Base-by-base conservation (phyloP, 2,888 invertebrate genomes). In the Tenthredo notha region DNA sequence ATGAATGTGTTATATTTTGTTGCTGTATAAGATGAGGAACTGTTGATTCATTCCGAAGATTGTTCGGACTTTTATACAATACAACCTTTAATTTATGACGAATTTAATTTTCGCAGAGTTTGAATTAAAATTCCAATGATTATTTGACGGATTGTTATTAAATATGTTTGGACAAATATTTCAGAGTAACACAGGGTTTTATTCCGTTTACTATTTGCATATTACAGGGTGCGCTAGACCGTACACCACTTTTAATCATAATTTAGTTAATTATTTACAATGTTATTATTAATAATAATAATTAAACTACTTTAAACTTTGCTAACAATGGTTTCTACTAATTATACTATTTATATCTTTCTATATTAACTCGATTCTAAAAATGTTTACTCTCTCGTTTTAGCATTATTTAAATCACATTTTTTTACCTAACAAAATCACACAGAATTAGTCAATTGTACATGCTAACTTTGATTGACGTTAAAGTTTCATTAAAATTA, bases 201-300 rank as follows among this genome's bases (percentile, higher is more conserved):
- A 65, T 84, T 84, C 77, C 58, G 77, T 84, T 77, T 78, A 77
- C 84, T 84, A 84, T 84, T 84, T 84, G 65, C 77, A 74, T 84
- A 47, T 77, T 84, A 78, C 84, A 78, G 25, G 43, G 84, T 84
- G 77, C 47, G 77, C 77, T 84, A 84, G 75, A 84, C 75, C 75
- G 70, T 58, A 84, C 77, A 65, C 75, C 65, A 58, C 77, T 84
- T 74, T 77, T 61, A 77, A 84, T 78, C 61, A 84, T 84, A 84
- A 84, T 84, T 84, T 84, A 84, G 67, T 84, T 77, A 84, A 78
- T 84, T 84, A 84, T 84, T 84, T 84, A 84, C 84, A 84, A 25
- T 65, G 18, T 47, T 21, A 84, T 47, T 33, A 58, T 40, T 72
- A 43, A 77, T 84, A 75, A 84, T 84, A 61, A 61, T 84, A 15